A percentile compares a stretch with the other conserved stretches of the same genome.
Conservation (phyloP, 2,888 invertebrate species). For the Odontothrips loti region DNA sequence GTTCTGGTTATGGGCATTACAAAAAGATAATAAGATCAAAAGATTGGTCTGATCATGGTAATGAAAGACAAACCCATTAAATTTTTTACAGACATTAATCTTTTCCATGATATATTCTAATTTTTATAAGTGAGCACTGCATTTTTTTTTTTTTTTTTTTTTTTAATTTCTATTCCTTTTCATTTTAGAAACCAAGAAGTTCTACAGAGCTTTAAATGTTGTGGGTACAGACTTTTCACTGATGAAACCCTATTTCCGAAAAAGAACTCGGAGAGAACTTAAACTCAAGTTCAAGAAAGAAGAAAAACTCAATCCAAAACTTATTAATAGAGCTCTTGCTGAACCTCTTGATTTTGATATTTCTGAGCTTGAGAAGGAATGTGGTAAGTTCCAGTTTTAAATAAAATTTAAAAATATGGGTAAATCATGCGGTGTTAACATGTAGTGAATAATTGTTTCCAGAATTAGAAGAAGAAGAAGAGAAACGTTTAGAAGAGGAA, state of each 20-base stretch:
- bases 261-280: constrained; percentile 71
- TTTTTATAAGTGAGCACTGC: not conserved
- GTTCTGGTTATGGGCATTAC: constrained; percentile 44
- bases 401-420: not conserved
- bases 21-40: constrained; percentile 62
- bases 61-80: constrained; percentile 28
- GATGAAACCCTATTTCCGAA: constrained; percentile 79
- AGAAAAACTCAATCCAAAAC: constrained; percentile 67
- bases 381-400: not conserved
- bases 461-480: constrained; percentile 9
- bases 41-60: constrained; percentile 62
- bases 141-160: constrained; percentile 11
- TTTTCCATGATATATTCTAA: not conserved
- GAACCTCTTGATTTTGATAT: constrained; percentile 66
- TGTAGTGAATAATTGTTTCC: not conserved
- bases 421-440: not conserved
- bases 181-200: constrained; percentile 72
- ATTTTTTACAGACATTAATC: not conserved
- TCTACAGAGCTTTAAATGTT: constrained; percentile 83
- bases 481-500: constrained; percentile 4
- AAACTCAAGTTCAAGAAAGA: constrained; percentile 93
- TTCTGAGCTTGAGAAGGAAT: constrained; percentile 56
- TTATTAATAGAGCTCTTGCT: constrained; percentile 71
- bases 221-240: constrained; percentile 90
- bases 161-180: constrained; percentile 27